Conservation (phyloP, 2,113 vertebrate species). For the Erythrolamprus reginae region DNA sequence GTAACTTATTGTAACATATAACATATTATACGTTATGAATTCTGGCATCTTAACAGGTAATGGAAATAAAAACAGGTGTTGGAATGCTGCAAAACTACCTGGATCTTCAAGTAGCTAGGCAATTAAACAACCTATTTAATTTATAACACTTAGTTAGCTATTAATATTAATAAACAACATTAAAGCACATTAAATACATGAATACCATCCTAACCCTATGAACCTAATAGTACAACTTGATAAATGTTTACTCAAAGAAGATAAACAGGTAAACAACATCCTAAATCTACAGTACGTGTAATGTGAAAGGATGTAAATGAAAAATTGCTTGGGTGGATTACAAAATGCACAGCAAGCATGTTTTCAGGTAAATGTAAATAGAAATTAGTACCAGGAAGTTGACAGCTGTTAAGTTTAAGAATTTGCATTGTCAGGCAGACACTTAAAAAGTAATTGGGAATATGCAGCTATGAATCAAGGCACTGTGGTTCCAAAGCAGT, state of each 20-base stretch:
- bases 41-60: background rate
- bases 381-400: background rate
- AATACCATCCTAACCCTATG: background rate
- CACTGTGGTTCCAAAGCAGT: conserved; percentile 14
- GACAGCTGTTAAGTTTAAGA: conserved; percentile 17
- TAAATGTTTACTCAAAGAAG: background rate
- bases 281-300: background rate
- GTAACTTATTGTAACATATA: no score
- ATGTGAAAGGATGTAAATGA: background rate
- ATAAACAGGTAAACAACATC: no score
- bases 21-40: background rate
- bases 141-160: background rate
- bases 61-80: background rate
- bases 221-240: background rate
- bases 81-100: background rate
- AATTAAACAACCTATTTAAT: background rate
- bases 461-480: conserved; percentile 39
- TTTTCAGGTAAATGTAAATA: conserved; percentile 6
- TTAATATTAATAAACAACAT: background rate
- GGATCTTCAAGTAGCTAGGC: background rate
- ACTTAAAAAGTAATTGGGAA: conserved; percentile 22
- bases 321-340: background rate
- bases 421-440: conserved; percentile 4
- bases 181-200: background rate
- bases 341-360: conserved; percentile 3